These are phyloP conservation scores for Lerema accius DNA, from an alignment of 1,140 invertebrate genomes.

Conservation along the genomic window DNA sequence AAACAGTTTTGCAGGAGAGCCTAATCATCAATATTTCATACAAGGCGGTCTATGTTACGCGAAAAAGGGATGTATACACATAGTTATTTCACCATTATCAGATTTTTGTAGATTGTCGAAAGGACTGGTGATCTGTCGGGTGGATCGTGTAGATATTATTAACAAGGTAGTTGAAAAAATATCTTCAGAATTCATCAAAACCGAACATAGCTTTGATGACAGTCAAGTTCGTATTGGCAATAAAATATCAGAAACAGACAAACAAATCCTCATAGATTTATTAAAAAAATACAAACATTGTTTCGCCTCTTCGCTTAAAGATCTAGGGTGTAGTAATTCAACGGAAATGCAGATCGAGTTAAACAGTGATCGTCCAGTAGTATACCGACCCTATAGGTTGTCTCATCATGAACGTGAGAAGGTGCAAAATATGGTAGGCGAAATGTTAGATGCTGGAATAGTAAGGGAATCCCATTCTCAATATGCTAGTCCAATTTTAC, in stretches of 20 bases:
- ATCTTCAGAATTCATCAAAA: too few species aligned
- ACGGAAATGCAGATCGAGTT: background rate
- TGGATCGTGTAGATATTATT: too few species aligned
- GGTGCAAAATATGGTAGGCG: background rate
- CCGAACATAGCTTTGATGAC: too few species aligned
- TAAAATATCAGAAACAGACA: background rate
- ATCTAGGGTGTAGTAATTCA: background rate
- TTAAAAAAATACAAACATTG: constrained; percentile 23
- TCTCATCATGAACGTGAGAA: background rate
- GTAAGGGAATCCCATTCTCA: background rate
- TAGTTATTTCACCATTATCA: too few species aligned
- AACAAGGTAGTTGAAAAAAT: too few species aligned
- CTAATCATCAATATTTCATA: too few species aligned
- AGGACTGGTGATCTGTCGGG: too few species aligned
- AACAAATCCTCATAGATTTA: constrained; percentile 3
- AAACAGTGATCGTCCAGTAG: background rate
- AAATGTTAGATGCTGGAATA: background rate
- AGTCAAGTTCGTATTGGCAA: constrained; percentile 1
- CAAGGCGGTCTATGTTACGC: too few species aligned
- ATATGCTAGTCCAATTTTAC: background rate
- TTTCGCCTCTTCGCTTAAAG: constrained; percentile 33
- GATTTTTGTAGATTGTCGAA: too few species aligned
- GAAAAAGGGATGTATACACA: too few species aligned
- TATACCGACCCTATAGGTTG: background rate
- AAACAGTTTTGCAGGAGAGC: too few species aligned